Evolutionary conservation across 2,888 invertebrate species (phyloP).

Genomic region (Brachyptera putata): DNA sequence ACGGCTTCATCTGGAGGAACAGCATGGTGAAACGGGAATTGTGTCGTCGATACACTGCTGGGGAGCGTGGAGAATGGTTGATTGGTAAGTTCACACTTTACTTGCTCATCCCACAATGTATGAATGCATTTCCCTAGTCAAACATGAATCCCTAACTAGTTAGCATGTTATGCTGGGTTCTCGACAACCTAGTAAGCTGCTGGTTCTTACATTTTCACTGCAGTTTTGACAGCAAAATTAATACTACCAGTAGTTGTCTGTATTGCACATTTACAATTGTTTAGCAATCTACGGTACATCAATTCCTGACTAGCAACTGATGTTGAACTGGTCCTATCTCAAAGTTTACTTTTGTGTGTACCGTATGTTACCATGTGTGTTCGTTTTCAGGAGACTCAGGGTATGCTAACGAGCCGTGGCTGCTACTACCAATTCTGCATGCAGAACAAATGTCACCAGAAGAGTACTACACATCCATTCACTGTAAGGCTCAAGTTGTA

Average conservation of each 20-base stretch:
- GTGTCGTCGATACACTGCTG: conserved; percentile 7
- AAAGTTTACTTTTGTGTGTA: background rate
- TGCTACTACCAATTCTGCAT: conserved; percentile 20
- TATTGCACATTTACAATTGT: too few species aligned
- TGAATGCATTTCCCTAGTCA: too few species aligned
- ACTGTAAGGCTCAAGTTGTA: background rate
- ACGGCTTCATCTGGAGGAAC: conserved; percentile 28
- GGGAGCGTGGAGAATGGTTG: conserved; percentile 23
- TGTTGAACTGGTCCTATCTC: background rate
- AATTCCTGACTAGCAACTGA: too few species aligned
- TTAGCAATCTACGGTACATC: too few species aligned
- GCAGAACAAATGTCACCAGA: conserved; percentile 22
- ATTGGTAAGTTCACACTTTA: conserved; percentile 13
- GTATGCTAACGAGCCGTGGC: conserved; percentile 25
- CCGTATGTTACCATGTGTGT: background rate
- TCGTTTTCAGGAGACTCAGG: conserved; percentile 23
- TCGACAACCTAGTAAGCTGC: too few species aligned
- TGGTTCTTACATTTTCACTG: too few species aligned
- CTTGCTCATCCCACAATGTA: too few species aligned
- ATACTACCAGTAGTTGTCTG: too few species aligned
- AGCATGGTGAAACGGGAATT: conserved; percentile 20
- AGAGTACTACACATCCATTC: conserved; percentile 11
- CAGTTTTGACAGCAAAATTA: too few species aligned
- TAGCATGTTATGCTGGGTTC: too few species aligned
- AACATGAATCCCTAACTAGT: too few species aligned